These are phyloP conservation scores for Drosophila jambulina DNA, from an alignment of 1,140 invertebrate genomes.

Conservation along the genomic window DNA sequence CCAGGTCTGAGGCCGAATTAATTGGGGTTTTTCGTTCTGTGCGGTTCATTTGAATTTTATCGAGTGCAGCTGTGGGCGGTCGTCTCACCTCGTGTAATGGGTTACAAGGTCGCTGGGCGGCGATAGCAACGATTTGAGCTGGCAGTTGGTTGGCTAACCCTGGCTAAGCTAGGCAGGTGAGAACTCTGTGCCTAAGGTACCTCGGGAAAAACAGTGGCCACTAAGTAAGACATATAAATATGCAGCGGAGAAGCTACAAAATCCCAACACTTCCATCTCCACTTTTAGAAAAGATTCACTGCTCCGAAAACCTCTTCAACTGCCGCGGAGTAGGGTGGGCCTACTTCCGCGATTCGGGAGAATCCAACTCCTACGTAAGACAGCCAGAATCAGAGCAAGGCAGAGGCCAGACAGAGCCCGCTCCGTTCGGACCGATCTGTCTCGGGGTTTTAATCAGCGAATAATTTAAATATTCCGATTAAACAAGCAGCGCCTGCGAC, in stretches of 20 bases:
- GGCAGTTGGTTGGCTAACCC: slow-evolving; percentile 4
- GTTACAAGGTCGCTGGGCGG: slow-evolving; percentile 60
- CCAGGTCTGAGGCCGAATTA: slow-evolving; percentile 12
- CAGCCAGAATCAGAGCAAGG: slow-evolving; percentile 3
- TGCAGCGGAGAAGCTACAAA: not conserved
- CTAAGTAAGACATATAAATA: slow-evolving; percentile 22
- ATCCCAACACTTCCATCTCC: not conserved
- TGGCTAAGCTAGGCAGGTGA: not conserved
- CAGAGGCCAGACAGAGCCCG: not conserved
- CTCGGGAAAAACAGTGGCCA: not conserved
- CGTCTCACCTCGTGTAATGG: slow-evolving; percentile 43
- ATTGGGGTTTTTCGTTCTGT: slow-evolving; percentile 23
- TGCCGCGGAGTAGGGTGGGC: not conserved
- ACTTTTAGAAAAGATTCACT: not conserved
- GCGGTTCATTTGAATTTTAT: slow-evolving; percentile 72
- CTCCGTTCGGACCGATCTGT: slow-evolving; percentile 39
- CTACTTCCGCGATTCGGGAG: slow-evolving; percentile 47
- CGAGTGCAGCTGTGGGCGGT: slow-evolving; percentile 70
- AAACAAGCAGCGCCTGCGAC: slow-evolving; percentile 61
- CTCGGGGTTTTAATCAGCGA: slow-evolving; percentile 74
- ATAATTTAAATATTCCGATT: slow-evolving; percentile 84
- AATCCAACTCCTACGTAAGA: slow-evolving; percentile 57
- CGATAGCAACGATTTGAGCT: slow-evolving; percentile 11
- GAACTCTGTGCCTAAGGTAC: not conserved
- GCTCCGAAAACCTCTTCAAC: not conserved